These are phyloP conservation scores for Hypena proboscidalis DNA, from an alignment of 2,888 invertebrate genomes.

Conservation along the genomic window DNA sequence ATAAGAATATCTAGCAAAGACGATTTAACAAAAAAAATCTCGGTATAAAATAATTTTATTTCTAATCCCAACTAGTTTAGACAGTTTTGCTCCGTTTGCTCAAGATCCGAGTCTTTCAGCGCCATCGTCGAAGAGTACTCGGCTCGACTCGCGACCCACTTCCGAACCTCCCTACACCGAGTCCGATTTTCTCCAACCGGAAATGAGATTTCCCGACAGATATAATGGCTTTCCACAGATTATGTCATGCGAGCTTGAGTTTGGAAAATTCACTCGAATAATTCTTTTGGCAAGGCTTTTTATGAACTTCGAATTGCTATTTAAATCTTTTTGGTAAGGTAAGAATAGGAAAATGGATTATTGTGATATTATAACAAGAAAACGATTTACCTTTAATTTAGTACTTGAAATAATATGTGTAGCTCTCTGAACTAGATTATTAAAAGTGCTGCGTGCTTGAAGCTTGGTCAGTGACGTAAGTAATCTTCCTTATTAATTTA, in stretches of 20 bases:
- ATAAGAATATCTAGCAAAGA: no score
- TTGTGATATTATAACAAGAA: background rate
- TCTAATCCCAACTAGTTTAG: background rate
- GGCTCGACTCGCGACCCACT: constrained; percentile 63
- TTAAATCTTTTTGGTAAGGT: constrained; percentile 14
- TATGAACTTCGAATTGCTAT: constrained; percentile 28
- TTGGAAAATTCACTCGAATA: constrained; percentile 56
- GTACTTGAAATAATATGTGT: no score
- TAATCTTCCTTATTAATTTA: no score
- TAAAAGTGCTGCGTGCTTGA: background rate
- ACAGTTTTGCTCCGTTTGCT: constrained; percentile 1
- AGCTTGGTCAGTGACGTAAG: no score
- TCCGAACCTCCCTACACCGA: constrained; percentile 55
- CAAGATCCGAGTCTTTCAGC: constrained; percentile 23
- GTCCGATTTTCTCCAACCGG: constrained; percentile 76
- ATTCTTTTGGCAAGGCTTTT: constrained; percentile 43
- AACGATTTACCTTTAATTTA: no score
- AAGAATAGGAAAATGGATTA: constrained; percentile 9
- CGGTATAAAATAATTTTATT: no score
- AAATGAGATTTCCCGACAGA: constrained; percentile 81
- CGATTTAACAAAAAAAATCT: no score
- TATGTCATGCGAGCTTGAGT: constrained; percentile 70
- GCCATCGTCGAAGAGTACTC: constrained; percentile 36
- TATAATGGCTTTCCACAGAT: constrained; percentile 77
- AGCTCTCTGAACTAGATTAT: no score